Percentiles rank a stretch among this genome's conserved stretches.
Conservation (phyloP, 2,113 vertebrate genomes). For the Pygathrix nemaeus region DNA sequence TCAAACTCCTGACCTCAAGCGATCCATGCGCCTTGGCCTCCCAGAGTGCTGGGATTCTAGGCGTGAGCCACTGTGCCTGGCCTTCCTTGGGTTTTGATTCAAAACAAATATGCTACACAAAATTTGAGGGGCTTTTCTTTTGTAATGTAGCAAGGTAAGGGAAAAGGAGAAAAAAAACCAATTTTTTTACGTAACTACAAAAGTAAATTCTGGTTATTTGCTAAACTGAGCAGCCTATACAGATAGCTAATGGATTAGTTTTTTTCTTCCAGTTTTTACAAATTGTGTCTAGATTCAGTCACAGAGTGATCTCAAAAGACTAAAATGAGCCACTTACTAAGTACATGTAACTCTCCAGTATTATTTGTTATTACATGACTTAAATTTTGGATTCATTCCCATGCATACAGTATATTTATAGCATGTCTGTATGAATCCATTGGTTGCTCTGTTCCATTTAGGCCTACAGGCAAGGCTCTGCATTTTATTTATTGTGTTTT, state of each 20-base stretch:
- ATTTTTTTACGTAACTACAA: neutral
- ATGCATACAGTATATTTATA: neutral
- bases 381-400: neutral
- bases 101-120: neutral
- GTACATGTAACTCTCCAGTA: neutral
- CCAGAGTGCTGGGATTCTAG: too few species aligned
- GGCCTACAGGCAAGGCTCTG: neutral
- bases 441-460: neutral
- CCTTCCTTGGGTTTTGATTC: neutral
- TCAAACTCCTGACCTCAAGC: too few species aligned
- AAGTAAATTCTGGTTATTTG: conserved; percentile 19
- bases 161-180: neutral
- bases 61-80: too few species aligned
- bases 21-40: too few species aligned
- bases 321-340: neutral
- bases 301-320: neutral
- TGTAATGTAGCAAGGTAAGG: neutral
- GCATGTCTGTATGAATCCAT: neutral
- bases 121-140: neutral
- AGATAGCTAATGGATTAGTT: neutral
- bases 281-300: neutral
- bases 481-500: neutral
- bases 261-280: conserved; percentile 30
- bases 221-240: neutral
- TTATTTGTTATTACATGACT: neutral